A percentile compares a stretch with the other conserved stretches of the same genome.
Evolutionary conservation across 1,140 invertebrate species (phyloP).

Genomic region (Hylyphantes graminicola): DNA sequence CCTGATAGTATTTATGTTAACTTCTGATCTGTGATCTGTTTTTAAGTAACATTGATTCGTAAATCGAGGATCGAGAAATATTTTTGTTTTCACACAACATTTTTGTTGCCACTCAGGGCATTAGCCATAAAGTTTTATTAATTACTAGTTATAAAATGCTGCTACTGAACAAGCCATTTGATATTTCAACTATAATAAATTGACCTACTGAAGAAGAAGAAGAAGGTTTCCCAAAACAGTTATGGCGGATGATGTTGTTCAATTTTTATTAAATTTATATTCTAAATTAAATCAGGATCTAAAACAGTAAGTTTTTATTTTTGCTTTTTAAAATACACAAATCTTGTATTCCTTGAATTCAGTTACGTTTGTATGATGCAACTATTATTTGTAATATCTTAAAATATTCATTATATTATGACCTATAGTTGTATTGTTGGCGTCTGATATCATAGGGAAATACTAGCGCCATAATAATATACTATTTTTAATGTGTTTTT

Average conservation of each 20-base stretch:
- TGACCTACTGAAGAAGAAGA: slow-evolving; percentile 57
- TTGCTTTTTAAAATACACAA: neutral
- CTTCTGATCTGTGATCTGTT: no score
- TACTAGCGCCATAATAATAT: slow-evolving; percentile 31
- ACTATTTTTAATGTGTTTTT: neutral
- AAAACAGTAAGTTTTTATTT: slow-evolving; percentile 41
- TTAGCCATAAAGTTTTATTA: no score
- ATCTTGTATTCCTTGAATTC: neutral
- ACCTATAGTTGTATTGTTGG: slow-evolving; percentile 30
- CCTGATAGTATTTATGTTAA: no score
- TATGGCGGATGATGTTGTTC: slow-evolving; percentile 55
- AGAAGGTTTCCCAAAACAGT: slow-evolving; percentile 47
- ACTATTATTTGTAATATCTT: neutral
- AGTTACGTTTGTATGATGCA: neutral
- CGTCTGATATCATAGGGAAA: slow-evolving; percentile 41
- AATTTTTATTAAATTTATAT: slow-evolving; percentile 47
- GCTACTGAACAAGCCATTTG: no score
- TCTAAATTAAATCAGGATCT: slow-evolving; percentile 44
- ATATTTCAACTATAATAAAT: neutral
- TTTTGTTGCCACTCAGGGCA: no score
- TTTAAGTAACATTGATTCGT: no score
- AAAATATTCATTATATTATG: neutral
- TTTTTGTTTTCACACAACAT: no score
- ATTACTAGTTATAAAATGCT: no score
- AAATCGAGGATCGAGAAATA: no score